Percentiles rank a stretch among this genome's conserved stretches.
phyloP scores from a whole-genome alignment of 2,113 vertebrate species.

The Cynopterus brachyotis region DNA sequence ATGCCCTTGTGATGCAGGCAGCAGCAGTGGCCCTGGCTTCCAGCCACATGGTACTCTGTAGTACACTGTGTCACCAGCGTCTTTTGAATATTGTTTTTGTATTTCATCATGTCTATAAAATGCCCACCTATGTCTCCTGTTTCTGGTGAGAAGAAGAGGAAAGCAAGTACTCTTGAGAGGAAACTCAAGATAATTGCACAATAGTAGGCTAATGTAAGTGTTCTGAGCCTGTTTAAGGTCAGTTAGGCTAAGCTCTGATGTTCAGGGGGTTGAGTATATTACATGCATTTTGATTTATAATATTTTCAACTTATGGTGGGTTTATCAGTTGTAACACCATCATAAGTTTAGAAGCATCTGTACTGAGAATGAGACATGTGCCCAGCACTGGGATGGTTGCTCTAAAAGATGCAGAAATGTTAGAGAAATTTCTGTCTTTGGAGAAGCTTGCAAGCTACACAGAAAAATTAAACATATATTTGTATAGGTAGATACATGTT shows the following conservation, averaged over 20 bases:
- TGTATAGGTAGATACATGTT: neutral
- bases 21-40: neutral
- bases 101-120: neutral
- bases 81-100: neutral
- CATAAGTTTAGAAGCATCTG: neutral
- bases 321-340: neutral
- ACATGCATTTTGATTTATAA: neutral
- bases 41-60: neutral
- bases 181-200: neutral
- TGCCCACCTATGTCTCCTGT: neutral
- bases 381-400: neutral
- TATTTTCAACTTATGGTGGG: neutral
- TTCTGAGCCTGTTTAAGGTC: neutral
- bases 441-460: neutral
- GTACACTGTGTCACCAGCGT: neutral
- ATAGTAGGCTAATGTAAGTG: neutral
- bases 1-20: too few species aligned
- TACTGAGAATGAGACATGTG: neutral
- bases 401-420: neutral
- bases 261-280: neutral
- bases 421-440: conserved; percentile 38
- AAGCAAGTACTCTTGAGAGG: neutral
- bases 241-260: neutral
- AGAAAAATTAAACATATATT: neutral
- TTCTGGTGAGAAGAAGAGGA: neutral